phyloP scores from a whole-genome alignment of 2,888 invertebrate genomes.

The Oasisia sp. region DNA sequence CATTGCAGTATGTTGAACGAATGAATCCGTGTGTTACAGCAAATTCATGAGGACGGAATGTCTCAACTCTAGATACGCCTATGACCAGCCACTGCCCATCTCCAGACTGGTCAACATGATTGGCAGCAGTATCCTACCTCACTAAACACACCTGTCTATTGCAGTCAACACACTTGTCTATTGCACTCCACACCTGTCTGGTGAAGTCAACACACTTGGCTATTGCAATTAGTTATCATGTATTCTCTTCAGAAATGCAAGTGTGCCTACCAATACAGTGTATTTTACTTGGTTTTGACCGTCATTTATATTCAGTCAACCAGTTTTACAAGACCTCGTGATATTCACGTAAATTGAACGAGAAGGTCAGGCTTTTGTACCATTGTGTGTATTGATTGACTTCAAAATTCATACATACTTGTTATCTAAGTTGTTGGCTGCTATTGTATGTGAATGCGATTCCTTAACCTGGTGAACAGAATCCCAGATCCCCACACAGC shows the following conservation, averaged over 20 bases:
- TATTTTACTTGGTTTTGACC: no score
- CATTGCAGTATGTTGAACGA: not conserved
- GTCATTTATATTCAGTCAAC: no score
- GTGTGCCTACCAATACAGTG: no score
- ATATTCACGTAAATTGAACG: no score
- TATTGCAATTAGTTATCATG: no score
- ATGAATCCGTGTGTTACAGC: slow-evolving; percentile 56
- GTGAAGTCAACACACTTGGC: not conserved
- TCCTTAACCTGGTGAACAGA: slow-evolving; percentile 72
- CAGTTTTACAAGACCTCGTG: no score
- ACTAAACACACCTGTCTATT: not conserved
- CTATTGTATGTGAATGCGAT: not conserved
- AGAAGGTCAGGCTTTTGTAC: not conserved
- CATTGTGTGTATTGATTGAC: not conserved
- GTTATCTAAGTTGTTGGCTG: not conserved
- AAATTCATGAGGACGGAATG: slow-evolving; percentile 97
- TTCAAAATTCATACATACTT: not conserved
- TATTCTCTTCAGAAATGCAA: no score
- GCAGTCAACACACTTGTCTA: not conserved
- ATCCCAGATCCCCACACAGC: slow-evolving; percentile 96
- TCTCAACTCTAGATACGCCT: slow-evolving; percentile 91
- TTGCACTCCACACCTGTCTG: not conserved
- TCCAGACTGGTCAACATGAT: slow-evolving; percentile 84
- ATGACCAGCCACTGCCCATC: slow-evolving; percentile 87
- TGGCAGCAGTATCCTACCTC: slow-evolving; percentile 75